Percentiles rank a stretch among this genome's conserved stretches.
Evolutionary conservation across 2,797 vertebrate genomes (phyloP).

Genomic region (Myioborus miniatus): DNA sequence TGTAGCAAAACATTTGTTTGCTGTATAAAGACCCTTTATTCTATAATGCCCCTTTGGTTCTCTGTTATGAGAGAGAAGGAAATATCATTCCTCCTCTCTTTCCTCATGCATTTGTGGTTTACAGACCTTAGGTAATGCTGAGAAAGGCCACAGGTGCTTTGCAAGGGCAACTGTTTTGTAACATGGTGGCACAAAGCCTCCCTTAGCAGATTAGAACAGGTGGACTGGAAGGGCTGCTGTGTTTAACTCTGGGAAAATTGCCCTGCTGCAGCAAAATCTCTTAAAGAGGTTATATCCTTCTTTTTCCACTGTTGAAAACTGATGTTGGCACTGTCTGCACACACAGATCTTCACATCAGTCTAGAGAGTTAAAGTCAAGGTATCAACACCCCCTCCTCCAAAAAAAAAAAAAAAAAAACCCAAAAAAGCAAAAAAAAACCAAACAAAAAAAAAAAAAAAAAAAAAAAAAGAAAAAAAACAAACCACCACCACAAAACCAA

Average conservation of each 20-base stretch:
- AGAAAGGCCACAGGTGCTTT: not conserved
- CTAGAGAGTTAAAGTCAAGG: not conserved
- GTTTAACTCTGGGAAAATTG: not conserved
- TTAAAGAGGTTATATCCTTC: not conserved
- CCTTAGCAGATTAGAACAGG: not conserved
- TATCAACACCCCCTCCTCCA: accelerated
- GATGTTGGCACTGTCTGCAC: not conserved
- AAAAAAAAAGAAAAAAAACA: no score
- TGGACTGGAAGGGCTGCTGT: not conserved
- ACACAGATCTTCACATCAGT: not conserved
- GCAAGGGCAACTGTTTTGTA: not conserved
- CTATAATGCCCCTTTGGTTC: not conserved
- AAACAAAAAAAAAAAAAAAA: no score
- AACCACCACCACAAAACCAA: not conserved
- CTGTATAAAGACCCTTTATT: not conserved
- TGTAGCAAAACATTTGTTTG: not conserved
- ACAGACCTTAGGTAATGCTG: not conserved
- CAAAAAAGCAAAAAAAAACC: not conserved
- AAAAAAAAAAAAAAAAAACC: not conserved
- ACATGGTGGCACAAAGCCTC: not conserved
- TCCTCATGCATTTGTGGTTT: not conserved
- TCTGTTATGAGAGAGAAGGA: not conserved
- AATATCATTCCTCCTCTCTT: not conserved
- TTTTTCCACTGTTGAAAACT: not conserved
- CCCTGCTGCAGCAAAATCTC: not conserved